These are phyloP conservation scores for Numenius phaeopus DNA, from an alignment of 2,797 vertebrate species.

Conservation along the genomic window DNA sequence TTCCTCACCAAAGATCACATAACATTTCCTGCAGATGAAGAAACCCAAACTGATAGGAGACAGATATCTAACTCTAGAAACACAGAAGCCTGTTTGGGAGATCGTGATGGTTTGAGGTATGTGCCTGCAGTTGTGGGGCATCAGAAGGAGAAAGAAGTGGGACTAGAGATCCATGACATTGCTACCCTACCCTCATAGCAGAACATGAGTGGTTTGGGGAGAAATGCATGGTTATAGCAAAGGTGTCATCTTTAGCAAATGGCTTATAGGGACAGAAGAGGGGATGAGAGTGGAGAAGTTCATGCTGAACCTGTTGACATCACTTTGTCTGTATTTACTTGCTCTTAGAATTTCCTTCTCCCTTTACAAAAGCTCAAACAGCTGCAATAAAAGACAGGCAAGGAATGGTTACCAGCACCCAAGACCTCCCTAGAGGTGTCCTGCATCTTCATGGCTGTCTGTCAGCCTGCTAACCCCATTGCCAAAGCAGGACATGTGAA, in stretches of 20 bases:
- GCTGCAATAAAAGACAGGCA: neutral
- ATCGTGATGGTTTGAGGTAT: neutral
- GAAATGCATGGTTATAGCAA: neutral
- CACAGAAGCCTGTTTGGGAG: neutral
- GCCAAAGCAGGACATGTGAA: neutral
- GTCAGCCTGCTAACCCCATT: neutral
- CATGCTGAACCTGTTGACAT: neutral
- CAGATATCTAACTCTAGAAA: neutral
- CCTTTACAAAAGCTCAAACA: neutral
- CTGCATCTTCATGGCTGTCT: neutral
- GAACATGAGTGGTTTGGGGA: neutral
- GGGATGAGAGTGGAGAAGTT: neutral
- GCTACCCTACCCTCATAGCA: neutral
- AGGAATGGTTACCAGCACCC: neutral
- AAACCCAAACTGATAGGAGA: neutral
- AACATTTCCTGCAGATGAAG: neutral
- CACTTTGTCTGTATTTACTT: neutral
- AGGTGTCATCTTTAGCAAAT: neutral
- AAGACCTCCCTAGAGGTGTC: neutral
- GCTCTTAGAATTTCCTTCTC: neutral
- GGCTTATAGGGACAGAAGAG: neutral
- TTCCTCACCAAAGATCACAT: neutral
- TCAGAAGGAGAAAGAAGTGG: neutral
- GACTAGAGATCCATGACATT: neutral
- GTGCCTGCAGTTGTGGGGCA: neutral